phyloP scores from a whole-genome alignment of 2,888 invertebrate species.

The Apamea crenata region DNA sequence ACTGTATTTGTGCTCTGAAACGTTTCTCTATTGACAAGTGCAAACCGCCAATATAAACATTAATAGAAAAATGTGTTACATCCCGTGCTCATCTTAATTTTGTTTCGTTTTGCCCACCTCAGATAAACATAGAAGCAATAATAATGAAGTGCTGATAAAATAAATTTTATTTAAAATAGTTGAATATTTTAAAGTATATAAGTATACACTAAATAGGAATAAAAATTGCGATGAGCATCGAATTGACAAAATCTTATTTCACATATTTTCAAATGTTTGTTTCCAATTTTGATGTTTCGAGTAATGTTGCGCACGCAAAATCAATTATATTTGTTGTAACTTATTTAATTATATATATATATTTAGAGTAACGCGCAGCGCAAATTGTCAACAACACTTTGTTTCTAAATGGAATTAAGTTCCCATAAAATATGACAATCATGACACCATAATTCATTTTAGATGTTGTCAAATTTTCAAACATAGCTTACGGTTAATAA shows the following conservation, averaged over 20 bases:
- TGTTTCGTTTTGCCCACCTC: conserved; percentile 67
- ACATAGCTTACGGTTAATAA: conserved; percentile 80
- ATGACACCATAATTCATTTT: conserved; percentile 78
- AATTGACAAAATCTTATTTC: conserved; percentile 84
- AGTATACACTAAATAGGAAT: conserved; percentile 64
- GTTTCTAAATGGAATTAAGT: conserved; percentile 89
- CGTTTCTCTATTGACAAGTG: conserved; percentile 74
- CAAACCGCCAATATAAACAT: conserved; percentile 74
- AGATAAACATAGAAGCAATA: conserved; percentile 66
- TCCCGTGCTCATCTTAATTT: conserved; percentile 87
- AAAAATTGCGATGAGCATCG: conserved; percentile 86
- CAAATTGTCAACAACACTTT: conserved; percentile 73
- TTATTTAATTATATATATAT: conserved; percentile 69
- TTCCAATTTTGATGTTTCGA: conserved; percentile 66
- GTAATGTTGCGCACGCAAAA: conserved; percentile 70
- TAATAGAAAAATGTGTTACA: conserved; percentile 72
- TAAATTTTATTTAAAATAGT: conserved; percentile 64
- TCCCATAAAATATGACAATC: conserved; percentile 82
- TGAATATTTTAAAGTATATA: conserved; percentile 67
- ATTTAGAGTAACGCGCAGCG: conserved; percentile 71
- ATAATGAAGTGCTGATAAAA: conserved; percentile 72
- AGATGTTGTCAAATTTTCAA: conserved; percentile 81
- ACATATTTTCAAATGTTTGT: conserved; percentile 89
- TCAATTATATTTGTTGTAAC: conserved; percentile 69
- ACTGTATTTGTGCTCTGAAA: conserved; percentile 79